Evolutionary conservation across 30 jellyfish, hydroid and myxozoan species (phyloP), one percentile per base, ranked within the genome.

Genomic region (Cassiopea andromeda): DNA sequence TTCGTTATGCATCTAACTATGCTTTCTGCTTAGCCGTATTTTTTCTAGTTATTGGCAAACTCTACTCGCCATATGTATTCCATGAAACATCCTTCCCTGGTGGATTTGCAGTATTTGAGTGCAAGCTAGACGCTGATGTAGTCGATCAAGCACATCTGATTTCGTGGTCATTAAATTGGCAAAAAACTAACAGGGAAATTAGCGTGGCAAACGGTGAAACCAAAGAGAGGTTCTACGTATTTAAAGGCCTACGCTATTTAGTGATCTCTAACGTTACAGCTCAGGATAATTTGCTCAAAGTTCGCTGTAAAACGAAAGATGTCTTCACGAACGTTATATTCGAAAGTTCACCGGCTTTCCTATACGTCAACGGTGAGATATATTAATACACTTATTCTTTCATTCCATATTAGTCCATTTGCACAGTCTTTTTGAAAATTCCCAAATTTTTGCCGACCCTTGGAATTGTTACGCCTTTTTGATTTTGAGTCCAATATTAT

Each of bases 1-100:
- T 27, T 27, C 38, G 38, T 27, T 27, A 27, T 27, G 38, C 38
- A 27, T 27, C 38, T 27, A 27, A 27, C 0, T 27, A 27, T 27
- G 38, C 38, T 0, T 3, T 3, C 7, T 54, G 12, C 12, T 54
- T 54, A 54, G 15, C 15, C 2, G 8, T 14, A 5, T 64, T 64
- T 2, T 64, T 58, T 54, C 46, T 88, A 96, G 99, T 84, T 13
- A 66, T 96, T 1, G 99, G 92, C 75, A 67, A 50, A 17, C 87
- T 89, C 6, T 96, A 90, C 67, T 96, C 99, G 1, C 99, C 99
- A 17, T 70, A 68, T 44, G 98, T 92, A 16, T 79, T 69, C 83
- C 99, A 96, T 75, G 97, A 96, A 64, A 73, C 91, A 8, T 87
- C 97, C 1, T 58, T 61, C 14, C 72, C 77, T 60, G 95, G 91